Evolutionary conservation across 2,888 invertebrate species (phyloP).

Genomic region (Drosophila pegasa): DNA sequence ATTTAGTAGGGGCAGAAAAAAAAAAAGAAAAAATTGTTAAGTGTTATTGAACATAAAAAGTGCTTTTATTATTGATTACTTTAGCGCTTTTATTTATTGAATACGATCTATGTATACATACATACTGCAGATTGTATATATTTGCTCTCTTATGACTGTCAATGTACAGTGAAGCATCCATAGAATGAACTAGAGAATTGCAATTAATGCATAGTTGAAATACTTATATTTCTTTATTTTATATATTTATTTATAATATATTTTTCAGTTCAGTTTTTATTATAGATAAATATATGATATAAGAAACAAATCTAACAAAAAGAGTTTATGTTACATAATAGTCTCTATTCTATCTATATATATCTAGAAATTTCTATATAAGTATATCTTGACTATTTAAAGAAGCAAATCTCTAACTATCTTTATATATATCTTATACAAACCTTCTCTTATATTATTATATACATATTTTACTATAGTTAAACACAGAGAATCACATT

Average conservation of each 20-base stretch:
- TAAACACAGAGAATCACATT: neutral
- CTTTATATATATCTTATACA: no score
- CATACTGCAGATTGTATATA: neutral
- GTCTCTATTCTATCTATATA: no score
- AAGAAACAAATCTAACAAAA: no score
- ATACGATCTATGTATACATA: neutral
- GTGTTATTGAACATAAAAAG: constrained; percentile 65
- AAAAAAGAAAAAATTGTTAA: constrained; percentile 64
- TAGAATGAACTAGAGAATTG: neutral
- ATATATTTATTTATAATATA: neutral
- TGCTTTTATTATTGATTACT: constrained; percentile 61
- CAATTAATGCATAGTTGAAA: no score
- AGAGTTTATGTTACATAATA: no score
- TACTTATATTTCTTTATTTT: no score
- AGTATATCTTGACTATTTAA: neutral
- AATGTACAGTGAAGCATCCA: constrained; percentile 21
- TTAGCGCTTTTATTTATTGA: constrained; percentile 51
- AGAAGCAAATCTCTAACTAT: neutral
- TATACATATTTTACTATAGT: no score
- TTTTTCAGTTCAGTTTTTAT: no score
- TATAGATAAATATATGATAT: no score
- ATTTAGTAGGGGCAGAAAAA: constrained; percentile 62
- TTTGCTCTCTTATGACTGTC: neutral
- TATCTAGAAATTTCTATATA: neutral
- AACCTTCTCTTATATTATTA: no score